A percentile compares a stretch with the other conserved stretches of the same genome.
Conservation (phyloP, 2,888 invertebrate genomes). For the Mycogona germanica region DNA sequence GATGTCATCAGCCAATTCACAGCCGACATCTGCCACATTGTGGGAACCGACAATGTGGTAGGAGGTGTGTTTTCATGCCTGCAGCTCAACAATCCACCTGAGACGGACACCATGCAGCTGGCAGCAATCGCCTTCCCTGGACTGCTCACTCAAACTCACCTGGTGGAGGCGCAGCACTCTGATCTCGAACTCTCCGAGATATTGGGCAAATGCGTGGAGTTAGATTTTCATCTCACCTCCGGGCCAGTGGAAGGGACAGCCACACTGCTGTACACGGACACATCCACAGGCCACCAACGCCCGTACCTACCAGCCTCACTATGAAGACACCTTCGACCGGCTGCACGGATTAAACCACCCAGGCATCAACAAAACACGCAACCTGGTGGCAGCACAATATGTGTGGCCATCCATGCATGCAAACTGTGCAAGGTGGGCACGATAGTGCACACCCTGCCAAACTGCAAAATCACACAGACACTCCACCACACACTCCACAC, state of each 20-base stretch:
- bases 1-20: too few species aligned
- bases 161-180: background rate
- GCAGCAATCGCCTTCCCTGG: too few species aligned
- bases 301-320: background rate
- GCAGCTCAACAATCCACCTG: too few species aligned
- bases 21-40: too few species aligned
- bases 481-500: too few species aligned
- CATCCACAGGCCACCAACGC: background rate
- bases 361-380: background rate
- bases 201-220: too few species aligned
- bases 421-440: background rate
- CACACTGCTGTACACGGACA: background rate
- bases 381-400: background rate
- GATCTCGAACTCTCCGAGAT: background rate
- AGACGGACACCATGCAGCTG: too few species aligned
- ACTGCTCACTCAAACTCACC: too few species aligned
- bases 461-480: too few species aligned
- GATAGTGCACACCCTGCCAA: too few species aligned
- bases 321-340: background rate
- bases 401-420: conserved; percentile 9
- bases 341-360: background rate
- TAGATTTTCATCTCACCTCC: background rate
- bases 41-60: background rate
- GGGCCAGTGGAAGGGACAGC: background rate
- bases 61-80: too few species aligned